phyloP scores from a whole-genome alignment of 2,113 vertebrate species.

The Xiphorhynchus elegans region DNA sequence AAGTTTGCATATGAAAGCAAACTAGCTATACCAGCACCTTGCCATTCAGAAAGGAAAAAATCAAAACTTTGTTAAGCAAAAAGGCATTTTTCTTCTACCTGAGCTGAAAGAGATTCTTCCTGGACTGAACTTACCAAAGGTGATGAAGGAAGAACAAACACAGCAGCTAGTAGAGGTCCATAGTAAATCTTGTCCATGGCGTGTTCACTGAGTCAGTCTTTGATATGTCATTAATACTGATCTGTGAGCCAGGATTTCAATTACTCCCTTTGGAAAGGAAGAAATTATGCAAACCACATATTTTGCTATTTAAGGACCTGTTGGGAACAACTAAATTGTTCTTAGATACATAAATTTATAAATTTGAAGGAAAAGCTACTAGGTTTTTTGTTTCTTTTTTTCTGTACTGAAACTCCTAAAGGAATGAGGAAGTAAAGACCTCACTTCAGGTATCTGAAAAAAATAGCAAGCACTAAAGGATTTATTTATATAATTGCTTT shows the following conservation, averaged over 20 bases:
- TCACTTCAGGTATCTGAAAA: neutral
- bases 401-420: neutral
- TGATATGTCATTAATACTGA: neutral
- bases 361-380: neutral
- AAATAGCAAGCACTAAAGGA: neutral
- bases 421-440: neutral
- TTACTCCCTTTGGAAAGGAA: neutral
- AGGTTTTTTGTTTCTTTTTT: neutral
- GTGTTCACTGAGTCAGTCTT: neutral
- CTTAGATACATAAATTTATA: neutral
- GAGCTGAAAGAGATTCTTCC: neutral
- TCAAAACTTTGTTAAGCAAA: neutral
- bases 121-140: neutral
- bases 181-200: neutral
- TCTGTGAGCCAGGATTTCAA: neutral
- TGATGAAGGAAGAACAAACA: neutral
- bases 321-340: neutral
- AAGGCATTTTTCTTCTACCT: neutral
- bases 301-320: neutral
- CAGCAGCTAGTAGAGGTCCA: neutral
- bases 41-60: neutral
- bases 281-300: neutral
- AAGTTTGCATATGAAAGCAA: neutral
- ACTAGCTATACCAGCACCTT: neutral
- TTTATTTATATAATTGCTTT: neutral